phyloP scores from a whole-genome alignment of 2,888 invertebrate genomes.

The Pediacus dermestoides region DNA sequence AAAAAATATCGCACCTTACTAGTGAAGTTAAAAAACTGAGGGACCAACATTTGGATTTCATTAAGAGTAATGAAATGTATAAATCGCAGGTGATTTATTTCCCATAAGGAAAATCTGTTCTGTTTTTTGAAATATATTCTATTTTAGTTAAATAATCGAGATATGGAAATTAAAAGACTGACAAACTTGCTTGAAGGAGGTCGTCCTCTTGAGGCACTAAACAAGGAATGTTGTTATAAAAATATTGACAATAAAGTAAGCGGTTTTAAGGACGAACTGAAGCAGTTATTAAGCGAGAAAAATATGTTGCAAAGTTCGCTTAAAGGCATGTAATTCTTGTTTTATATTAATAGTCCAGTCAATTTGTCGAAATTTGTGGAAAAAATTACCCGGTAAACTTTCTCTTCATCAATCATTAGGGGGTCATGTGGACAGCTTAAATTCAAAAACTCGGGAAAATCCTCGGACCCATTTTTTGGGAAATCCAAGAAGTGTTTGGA shows the following conservation, averaged over 20 bases:
- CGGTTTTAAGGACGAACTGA: constrained; percentile 55
- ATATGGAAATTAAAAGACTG: constrained; percentile 68
- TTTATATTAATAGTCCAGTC: constrained; percentile 4
- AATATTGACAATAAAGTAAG: constrained; percentile 53
- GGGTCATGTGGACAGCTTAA: too few relatives aligned
- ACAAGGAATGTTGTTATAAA: constrained; percentile 63
- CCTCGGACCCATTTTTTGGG: too few relatives aligned
- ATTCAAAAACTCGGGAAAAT: too few relatives aligned
- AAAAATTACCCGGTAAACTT: too few relatives aligned
- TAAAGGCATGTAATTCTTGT: constrained; percentile 43
- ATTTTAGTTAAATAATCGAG: constrained; percentile 50
- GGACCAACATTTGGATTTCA: constrained; percentile 44
- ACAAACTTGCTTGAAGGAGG: constrained; percentile 69
- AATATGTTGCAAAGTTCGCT: constrained; percentile 55
- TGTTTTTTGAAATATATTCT: constrained; percentile 8
- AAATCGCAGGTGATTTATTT: neutral
- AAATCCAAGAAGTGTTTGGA: too few relatives aligned
- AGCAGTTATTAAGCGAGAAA: constrained; percentile 60
- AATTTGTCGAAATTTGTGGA: too few relatives aligned
- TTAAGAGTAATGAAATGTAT: constrained; percentile 45
- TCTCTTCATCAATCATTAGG: too few relatives aligned
- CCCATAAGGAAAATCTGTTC: too few relatives aligned
- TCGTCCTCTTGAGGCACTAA: constrained; percentile 60
- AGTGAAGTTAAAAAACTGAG: constrained; percentile 48
- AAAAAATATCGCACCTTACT: constrained; percentile 47